phyloP scores from a whole-genome alignment of 2,797 vertebrate species.

The Sebastes kiyomatsui region DNA sequence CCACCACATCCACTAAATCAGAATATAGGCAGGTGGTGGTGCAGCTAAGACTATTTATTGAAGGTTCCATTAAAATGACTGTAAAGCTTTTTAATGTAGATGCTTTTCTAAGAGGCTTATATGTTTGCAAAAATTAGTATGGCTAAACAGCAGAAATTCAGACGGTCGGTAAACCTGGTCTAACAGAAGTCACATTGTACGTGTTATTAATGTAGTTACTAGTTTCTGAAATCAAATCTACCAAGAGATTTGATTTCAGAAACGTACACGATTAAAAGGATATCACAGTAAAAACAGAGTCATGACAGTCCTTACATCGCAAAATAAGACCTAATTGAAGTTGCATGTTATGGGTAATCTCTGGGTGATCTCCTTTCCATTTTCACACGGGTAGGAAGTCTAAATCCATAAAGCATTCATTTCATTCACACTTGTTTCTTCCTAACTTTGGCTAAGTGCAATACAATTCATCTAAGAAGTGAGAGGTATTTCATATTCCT shows the following conservation, averaged over 20 bases:
- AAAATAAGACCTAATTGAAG: not conserved
- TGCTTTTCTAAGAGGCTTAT: not conserved
- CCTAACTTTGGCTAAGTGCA: conserved; percentile 32
- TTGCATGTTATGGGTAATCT: not conserved
- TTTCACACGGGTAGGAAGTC: not conserved
- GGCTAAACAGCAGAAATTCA: not conserved
- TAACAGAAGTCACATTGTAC: not conserved
- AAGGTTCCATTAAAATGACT: conserved; percentile 8
- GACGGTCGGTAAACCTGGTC: not conserved
- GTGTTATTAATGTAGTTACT: not conserved
- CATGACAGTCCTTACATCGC: not conserved
- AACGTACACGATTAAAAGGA: not conserved
- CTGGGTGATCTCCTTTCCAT: not conserved
- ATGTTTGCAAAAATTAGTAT: not conserved
- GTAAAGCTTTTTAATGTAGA: conserved; percentile 4
- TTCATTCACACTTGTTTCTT: conserved; percentile 1
- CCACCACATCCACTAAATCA: not conserved
- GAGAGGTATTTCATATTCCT: not conserved
- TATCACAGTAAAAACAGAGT: not conserved
- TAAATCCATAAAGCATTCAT: not conserved
- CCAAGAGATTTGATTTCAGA: not conserved
- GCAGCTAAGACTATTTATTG: not conserved
- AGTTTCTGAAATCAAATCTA: not conserved
- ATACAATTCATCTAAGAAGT: conserved; percentile 21
- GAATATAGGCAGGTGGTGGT: not conserved